These are phyloP conservation scores for Ceratina australensis DNA, from an alignment of 1,140 invertebrate species.

Conservation along the genomic window DNA sequence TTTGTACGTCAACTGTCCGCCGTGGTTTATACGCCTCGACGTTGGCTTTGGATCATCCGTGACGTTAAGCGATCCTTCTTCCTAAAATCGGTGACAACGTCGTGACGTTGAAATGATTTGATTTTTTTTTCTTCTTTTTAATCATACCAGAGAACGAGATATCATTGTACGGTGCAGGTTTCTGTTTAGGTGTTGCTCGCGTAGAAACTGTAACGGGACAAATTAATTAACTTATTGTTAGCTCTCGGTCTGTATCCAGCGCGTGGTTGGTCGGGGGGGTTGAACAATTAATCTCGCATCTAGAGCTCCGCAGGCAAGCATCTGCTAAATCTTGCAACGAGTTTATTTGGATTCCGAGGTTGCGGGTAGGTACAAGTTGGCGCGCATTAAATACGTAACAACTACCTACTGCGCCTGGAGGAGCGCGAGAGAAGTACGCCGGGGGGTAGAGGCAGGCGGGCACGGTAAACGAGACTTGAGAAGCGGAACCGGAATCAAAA, in stretches of 20 bases:
- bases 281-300: constrained; percentile 40
- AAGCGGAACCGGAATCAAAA: constrained; percentile 55
- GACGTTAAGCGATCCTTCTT: constrained; percentile 25
- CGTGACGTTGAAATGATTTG: too few species aligned
- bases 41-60: constrained; percentile 21
- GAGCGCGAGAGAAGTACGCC: neutral
- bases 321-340: constrained; percentile 44
- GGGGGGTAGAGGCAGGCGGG: too few species aligned
- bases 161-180: too few species aligned
- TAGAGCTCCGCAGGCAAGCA: constrained; percentile 18
- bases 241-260: neutral
- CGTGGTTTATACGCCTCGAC: constrained; percentile 23
- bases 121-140: too few species aligned
- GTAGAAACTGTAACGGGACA: neutral
- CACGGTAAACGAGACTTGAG: constrained; percentile 29
- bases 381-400: constrained; percentile 45
- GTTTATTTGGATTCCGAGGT: constrained; percentile 53
- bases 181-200: neutral
- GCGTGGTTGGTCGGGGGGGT: too few species aligned
- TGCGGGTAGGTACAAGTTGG: constrained; percentile 33
- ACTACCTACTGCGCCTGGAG: neutral
- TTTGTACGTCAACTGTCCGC: constrained; percentile 52
- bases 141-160: too few species aligned
- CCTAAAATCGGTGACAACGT: neutral
- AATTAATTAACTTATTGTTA: constrained; percentile 41